Evolutionary conservation across 2,113 vertebrate species (phyloP).

Genomic region (Marmota flaviventris): DNA sequence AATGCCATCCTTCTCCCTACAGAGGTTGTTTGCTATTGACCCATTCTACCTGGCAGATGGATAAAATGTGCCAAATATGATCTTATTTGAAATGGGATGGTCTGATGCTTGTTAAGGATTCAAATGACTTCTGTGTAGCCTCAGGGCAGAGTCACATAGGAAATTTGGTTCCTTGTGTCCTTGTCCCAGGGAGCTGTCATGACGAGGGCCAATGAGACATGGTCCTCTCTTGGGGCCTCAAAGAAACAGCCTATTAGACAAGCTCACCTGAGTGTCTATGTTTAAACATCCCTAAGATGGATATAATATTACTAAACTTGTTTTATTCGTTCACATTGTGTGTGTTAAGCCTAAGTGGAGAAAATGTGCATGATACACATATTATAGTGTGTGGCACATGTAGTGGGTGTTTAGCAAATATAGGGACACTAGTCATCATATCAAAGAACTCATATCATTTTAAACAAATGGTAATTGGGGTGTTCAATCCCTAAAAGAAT

Average conservation of each 20-base stretch:
- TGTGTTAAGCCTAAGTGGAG: neutral
- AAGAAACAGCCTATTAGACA: neutral
- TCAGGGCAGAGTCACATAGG: neutral
- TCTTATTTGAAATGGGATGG: constrained; percentile 43
- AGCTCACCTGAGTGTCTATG: neutral
- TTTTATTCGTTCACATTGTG: neutral
- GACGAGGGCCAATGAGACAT: neutral
- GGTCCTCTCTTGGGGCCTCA: neutral
- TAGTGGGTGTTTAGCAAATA: neutral
- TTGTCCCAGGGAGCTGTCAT: neutral
- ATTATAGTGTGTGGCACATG: neutral
- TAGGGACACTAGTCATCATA: neutral
- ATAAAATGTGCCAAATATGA: constrained; percentile 68
- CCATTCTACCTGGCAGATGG: constrained; percentile 65
- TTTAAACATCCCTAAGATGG: constrained; percentile 23
- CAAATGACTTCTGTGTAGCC: constrained; percentile 55
- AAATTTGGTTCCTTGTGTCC: neutral
- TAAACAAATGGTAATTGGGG: neutral
- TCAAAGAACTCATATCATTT: neutral
- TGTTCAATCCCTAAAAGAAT: neutral
- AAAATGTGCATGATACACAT: neutral
- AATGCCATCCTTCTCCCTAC: constrained; percentile 44
- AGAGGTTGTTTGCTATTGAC: constrained; percentile 66
- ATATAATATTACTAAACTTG: neutral
- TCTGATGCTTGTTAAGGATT: constrained; percentile 60